Evolutionary conservation across 2,888 invertebrate genomes (phyloP), one percentile per base, ranked within the genome.

Genomic region (Synanthedon vespiformis): DNA sequence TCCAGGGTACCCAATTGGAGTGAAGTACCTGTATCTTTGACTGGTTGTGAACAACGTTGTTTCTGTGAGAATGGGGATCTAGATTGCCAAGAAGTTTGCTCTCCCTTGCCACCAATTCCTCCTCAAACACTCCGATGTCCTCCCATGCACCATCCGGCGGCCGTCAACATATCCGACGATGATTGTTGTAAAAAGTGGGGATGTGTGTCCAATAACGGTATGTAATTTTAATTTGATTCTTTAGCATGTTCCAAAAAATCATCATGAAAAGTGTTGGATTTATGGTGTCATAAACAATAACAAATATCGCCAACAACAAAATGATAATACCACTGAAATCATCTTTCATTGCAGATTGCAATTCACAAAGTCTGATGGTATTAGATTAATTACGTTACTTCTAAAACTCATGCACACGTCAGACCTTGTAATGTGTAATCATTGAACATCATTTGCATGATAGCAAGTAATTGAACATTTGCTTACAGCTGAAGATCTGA

Each of bases 41-140:
- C 95, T 11, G 94, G 95, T 51, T 97, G 96, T 68, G 94, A 95
- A 57, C 90, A 93, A 61, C 90, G 93, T 61, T 97, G 96, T 69
- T 95, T 92, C 72, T 97, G 96, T 69, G 95, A 96, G 73, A 92
- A 93, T 75, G 95, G 96, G 13, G 94, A 93, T 59, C 89, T 97
- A 14, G 93, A 95, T 57, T 97, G 97, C 65, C 92, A 94, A 59
- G 92, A 92, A 41, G 90, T 92, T 12, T 97, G 97, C 78, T 90
- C 93, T 2, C 93, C 94, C 0, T 90, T 96, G 0, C 86, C 94
- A 1, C 91, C 93, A 0, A 64, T 92, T 34, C 96, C 96, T 0
- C 96, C 96, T 0, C 81, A 91, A 40, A 90, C 89, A 53, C 76
- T 96, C 54, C 90, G 90, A 1, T 97, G 96, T 67, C 90, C 92